Percentiles rank a stretch among this genome's conserved stretches.
phyloP scores from a whole-genome alignment of 2,888 invertebrate species.

The Limnephilus lunatus region DNA sequence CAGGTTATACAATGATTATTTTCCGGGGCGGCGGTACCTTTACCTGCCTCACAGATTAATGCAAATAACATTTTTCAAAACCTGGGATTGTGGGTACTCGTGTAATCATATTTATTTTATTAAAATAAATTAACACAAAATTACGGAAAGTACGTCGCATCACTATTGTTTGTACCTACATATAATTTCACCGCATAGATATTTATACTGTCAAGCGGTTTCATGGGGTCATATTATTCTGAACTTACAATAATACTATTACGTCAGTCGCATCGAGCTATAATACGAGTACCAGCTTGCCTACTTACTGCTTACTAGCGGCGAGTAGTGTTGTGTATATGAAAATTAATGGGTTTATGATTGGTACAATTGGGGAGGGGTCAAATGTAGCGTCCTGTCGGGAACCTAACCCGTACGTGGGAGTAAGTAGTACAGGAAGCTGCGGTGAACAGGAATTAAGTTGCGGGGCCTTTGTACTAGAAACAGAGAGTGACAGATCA shows the following conservation, averaged over 20 bases:
- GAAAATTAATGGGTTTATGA: conserved; percentile 65
- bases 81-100: too few species aligned
- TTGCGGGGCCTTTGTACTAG: neutral
- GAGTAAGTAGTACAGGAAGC: conserved; percentile 28
- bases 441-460: conserved; percentile 29
- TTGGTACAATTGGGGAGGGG: conserved; percentile 56
- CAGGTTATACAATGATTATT: too few species aligned
- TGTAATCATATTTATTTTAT: too few species aligned
- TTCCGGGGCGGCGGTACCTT: too few species aligned
- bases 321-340: conserved; percentile 38
- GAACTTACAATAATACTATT: neutral
- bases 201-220: neutral
- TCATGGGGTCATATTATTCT: conserved; percentile 5
- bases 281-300: neutral
- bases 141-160: neutral
- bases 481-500: neutral
- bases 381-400: conserved; percentile 34
- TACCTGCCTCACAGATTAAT: too few species aligned
- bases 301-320: neutral
- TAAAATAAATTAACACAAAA: too few species aligned
- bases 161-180: neutral
- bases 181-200: neutral
- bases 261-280: conserved; percentile 45
- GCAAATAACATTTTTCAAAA: too few species aligned
- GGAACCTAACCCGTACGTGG: conserved; percentile 14